phyloP scores from a whole-genome alignment of 2,797 vertebrate species.

The Phoxinus dragarum region DNA sequence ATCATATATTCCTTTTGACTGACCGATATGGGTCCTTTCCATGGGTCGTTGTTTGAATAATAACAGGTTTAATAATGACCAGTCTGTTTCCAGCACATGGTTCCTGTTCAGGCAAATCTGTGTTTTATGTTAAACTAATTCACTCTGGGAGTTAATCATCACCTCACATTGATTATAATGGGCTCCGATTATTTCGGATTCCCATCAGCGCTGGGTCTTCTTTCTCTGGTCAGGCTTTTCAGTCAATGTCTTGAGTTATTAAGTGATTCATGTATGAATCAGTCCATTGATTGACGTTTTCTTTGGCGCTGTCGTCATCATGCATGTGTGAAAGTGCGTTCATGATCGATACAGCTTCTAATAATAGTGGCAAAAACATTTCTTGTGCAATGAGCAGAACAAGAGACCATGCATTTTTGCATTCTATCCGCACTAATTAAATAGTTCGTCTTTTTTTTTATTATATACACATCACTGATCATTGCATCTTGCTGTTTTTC shows the following conservation, averaged over 20 bases:
- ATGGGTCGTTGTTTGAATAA: neutral
- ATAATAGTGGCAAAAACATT: neutral
- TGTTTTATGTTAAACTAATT: constrained; percentile 2
- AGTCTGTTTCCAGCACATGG: neutral
- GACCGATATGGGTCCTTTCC: neutral
- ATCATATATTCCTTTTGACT: neutral
- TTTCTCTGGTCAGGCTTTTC: constrained; percentile 10
- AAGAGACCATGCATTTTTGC: neutral
- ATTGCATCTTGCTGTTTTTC: neutral
- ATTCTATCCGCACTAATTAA: neutral
- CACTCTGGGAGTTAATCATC: constrained; percentile 8
- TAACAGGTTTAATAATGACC: neutral
- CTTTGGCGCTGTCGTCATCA: constrained; percentile 7
- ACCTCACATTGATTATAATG: constrained; percentile 23
- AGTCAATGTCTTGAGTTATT: constrained; percentile 2
- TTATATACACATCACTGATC: neutral
- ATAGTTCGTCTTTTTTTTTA: neutral
- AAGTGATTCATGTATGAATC: constrained; percentile 42
- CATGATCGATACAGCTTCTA: constrained; percentile 1
- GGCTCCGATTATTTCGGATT: neutral
- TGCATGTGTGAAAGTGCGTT: constrained; percentile 12
- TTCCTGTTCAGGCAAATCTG: neutral
- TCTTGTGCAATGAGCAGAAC: neutral
- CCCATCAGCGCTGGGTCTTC: neutral
- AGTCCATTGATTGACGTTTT: constrained; percentile 34